Evolutionary conservation across 2,888 invertebrate genomes (phyloP).

Genomic region (Agrotis clavis): DNA sequence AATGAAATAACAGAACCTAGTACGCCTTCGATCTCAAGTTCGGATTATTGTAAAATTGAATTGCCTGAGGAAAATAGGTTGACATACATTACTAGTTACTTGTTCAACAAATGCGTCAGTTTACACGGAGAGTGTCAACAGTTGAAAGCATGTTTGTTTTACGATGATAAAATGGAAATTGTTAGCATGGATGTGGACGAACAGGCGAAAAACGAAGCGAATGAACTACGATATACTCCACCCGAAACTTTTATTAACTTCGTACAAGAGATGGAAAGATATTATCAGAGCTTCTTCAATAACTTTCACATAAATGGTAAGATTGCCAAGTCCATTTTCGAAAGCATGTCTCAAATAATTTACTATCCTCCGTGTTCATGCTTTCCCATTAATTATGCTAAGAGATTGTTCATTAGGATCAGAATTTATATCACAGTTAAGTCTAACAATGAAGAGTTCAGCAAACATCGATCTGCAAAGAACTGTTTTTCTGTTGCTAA

Average conservation of each 20-base stretch:
- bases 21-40: conserved; percentile 38
- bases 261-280: conserved; percentile 44
- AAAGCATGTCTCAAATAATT: conserved; percentile 38
- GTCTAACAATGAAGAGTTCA: conserved; percentile 48
- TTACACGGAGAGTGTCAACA: conserved; percentile 35
- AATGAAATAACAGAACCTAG: conserved; percentile 33
- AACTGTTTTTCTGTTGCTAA: conserved; percentile 39
- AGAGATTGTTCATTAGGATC: conserved; percentile 48
- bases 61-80: conserved; percentile 40
- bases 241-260: conserved; percentile 27
- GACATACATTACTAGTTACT: conserved; percentile 32
- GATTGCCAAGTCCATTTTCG: conserved; percentile 45
- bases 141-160: conserved; percentile 28
- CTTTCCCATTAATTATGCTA: conserved; percentile 46
- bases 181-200: conserved; percentile 10
- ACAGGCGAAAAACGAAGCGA: not conserved
- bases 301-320: conserved; percentile 22
- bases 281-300: conserved; percentile 47
- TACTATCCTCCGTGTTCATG: conserved; percentile 40
- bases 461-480: conserved; percentile 34
- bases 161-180: conserved; percentile 9
- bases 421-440: conserved; percentile 52
- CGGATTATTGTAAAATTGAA: conserved; percentile 49
- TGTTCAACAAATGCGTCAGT: conserved; percentile 38
- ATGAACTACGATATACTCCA: not conserved